phyloP scores from a whole-genome alignment of 2,113 vertebrate species.

The Otis tarda region DNA sequence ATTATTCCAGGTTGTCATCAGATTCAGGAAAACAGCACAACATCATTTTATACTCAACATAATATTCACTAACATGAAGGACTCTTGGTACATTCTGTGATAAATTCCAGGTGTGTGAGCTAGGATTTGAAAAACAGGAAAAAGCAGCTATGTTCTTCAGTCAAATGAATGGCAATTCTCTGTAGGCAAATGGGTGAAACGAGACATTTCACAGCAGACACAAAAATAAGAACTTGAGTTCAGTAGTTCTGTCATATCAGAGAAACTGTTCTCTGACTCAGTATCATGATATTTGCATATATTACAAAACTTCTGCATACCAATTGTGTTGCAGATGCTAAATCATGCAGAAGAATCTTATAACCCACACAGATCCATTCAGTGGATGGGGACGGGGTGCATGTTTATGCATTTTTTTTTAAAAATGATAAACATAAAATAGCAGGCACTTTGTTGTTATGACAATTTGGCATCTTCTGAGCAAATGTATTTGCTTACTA shows the following conservation, averaged over 20 bases:
- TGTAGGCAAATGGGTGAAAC: background rate
- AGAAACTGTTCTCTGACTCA: background rate
- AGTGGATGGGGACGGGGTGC: background rate
- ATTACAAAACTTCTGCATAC: conserved; percentile 1
- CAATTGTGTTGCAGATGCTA: background rate
- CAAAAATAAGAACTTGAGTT: background rate
- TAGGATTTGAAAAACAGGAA: background rate
- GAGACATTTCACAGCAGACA: background rate
- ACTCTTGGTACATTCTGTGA: background rate
- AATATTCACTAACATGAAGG: background rate
- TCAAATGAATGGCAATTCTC: background rate
- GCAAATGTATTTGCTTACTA: conserved; percentile 55
- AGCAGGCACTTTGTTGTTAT: conserved; percentile 22
- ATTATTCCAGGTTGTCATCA: conserved; percentile 14
- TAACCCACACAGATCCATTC: background rate
- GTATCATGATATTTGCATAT: background rate
- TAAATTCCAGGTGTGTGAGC: conserved; percentile 10
- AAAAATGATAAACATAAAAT: background rate
- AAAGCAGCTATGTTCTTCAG: background rate
- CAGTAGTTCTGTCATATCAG: background rate
- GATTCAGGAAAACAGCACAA: conserved; percentile 6
- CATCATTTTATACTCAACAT: background rate
- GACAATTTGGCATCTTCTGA: conserved; percentile 52
- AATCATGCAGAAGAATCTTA: background rate
- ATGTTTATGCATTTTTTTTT: background rate